Evolutionary conservation across 2,113 vertebrate genomes (phyloP).

Genomic region (Progne subis): DNA sequence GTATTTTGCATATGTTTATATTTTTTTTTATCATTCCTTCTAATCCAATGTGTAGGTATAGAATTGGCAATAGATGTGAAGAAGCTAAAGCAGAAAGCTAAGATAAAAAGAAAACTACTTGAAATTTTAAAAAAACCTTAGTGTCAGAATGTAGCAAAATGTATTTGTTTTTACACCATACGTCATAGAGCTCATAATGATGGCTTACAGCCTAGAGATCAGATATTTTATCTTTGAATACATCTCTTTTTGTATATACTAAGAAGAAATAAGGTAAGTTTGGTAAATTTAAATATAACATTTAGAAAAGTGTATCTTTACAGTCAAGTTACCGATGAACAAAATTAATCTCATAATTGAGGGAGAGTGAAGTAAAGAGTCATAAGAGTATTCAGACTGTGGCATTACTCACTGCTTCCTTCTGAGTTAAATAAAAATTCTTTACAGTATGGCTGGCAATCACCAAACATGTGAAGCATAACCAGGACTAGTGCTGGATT

Average conservation of each 20-base stretch:
- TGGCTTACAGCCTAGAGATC: background rate
- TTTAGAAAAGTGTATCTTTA: background rate
- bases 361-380: background rate
- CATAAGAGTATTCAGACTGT: background rate
- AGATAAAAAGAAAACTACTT: background rate
- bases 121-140: background rate
- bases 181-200: background rate
- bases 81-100: background rate
- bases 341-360: background rate
- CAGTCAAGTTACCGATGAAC: background rate
- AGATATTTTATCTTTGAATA: background rate
- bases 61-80: background rate
- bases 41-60: background rate
- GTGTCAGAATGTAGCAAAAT: fast-evolving
- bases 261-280: background rate
- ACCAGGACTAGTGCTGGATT: background rate
- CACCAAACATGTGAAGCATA: background rate
- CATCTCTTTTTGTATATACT: background rate
- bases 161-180: background rate
- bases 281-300: background rate
- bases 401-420: background rate
- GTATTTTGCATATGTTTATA: background rate
- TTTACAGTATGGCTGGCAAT: background rate
- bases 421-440: background rate
- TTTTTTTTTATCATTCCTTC: background rate